Conservation (phyloP, 2,888 invertebrate species). For the Xestia ashworthii region DNA sequence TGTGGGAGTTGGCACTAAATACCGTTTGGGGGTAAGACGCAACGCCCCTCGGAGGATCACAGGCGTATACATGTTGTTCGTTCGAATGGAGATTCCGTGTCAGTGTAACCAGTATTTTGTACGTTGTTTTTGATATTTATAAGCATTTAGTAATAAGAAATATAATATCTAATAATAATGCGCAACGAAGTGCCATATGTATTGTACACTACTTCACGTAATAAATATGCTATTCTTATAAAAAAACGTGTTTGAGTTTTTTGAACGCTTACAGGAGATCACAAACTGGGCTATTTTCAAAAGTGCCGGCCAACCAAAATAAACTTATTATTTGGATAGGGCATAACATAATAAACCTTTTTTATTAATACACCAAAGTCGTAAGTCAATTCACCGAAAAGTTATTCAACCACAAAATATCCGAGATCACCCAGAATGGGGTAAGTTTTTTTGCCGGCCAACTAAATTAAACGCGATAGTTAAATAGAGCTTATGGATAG, state of each 20-base stretch:
- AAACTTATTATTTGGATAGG: no score
- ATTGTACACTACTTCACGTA: slow-evolving; percentile 78
- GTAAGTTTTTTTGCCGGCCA: no score
- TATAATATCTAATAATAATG: slow-evolving; percentile 67
- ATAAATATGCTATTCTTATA: slow-evolving; percentile 75
- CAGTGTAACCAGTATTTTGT: slow-evolving; percentile 83
- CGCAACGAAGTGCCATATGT: slow-evolving; percentile 86
- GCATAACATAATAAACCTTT: no score
- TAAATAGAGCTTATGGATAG: no score
- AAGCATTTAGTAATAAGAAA: slow-evolving; percentile 66
- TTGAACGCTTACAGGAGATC: no score
- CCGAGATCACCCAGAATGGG: no score
- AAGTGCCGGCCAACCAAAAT: no score
- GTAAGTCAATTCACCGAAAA: no score
- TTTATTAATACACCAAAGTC: no score
- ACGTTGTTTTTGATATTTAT: slow-evolving; percentile 76
- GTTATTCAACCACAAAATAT: no score
- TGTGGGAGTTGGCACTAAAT: slow-evolving; percentile 17
- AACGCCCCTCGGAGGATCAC: slow-evolving; percentile 33
- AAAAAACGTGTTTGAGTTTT: background rate
- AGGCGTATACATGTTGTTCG: slow-evolving; percentile 46
- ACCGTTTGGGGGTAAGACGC: slow-evolving; percentile 12
- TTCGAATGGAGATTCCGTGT: slow-evolving; percentile 63
- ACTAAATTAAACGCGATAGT: no score
- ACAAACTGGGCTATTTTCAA: no score